Conservation (phyloP, 1,140 invertebrate species). For the Drosophila bipectinata region DNA sequence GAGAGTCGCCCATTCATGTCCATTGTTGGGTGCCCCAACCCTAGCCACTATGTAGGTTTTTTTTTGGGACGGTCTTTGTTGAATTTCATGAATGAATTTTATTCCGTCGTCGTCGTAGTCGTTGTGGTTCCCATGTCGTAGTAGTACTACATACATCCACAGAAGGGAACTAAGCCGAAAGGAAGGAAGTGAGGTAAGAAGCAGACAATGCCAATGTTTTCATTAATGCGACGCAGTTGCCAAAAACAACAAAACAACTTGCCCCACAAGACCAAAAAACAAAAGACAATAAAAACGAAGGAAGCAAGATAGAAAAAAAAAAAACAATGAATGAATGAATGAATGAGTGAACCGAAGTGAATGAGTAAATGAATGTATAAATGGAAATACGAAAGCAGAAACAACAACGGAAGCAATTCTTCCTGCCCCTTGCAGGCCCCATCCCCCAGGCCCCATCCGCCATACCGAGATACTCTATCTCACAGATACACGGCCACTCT, state of each 20-base stretch:
- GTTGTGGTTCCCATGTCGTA: constrained; percentile 15
- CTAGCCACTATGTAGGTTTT: constrained; percentile 17
- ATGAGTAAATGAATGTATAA: constrained; percentile 74
- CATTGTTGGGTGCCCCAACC: constrained; percentile 32
- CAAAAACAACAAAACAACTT: constrained; percentile 62
- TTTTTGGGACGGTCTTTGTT: constrained; percentile 25
- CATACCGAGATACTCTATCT: not conserved
- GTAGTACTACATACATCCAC: constrained; percentile 32
- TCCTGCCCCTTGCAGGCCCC: constrained; percentile 46
- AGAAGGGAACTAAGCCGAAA: constrained; percentile 44
- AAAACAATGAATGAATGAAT: constrained; percentile 61
- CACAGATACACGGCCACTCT: constrained; percentile 22
- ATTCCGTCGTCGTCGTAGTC: not conserved
- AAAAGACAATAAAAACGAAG: constrained; percentile 24
- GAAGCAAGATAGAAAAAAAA: constrained; percentile 13
- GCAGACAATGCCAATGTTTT: constrained; percentile 80
- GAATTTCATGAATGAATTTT: constrained; percentile 5
- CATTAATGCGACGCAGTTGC: constrained; percentile 78
- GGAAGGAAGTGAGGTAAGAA: constrained; percentile 77
- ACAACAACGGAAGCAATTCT: constrained; percentile 80
- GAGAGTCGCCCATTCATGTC: constrained; percentile 34
- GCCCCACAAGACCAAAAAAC: constrained; percentile 23
- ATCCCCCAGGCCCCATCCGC: too few species aligned
- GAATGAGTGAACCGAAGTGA: constrained; percentile 60
- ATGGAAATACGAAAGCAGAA: constrained; percentile 67